A percentile compares a stretch with the other conserved stretches of the same genome.
Evolutionary conservation across 2,888 invertebrate species (phyloP).

Genomic region (Diarsia dahlii): DNA sequence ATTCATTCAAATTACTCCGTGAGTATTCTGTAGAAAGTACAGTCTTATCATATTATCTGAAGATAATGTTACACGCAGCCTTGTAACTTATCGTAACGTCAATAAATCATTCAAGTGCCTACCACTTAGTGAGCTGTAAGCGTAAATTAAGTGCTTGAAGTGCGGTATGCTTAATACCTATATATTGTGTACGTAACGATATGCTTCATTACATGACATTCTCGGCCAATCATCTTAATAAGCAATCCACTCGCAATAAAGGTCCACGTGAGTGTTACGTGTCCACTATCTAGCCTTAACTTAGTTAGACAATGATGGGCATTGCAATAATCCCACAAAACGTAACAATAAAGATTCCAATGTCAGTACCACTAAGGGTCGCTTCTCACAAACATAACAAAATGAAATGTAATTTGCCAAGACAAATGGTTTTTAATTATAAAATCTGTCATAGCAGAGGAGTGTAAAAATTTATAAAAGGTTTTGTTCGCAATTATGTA

Average conservation of each 20-base stretch:
- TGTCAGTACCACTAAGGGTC: slow-evolving; percentile 37
- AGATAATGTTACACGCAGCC: neutral
- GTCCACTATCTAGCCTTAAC: neutral
- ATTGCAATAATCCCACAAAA: slow-evolving; percentile 1
- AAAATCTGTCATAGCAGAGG: slow-evolving; percentile 64
- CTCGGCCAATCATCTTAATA: neutral
- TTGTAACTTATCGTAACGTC: neutral
- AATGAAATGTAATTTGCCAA: slow-evolving; percentile 61
- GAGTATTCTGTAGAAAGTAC: neutral
- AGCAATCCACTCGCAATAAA: neutral
- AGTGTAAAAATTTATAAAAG: slow-evolving; percentile 64
- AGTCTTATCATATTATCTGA: neutral
- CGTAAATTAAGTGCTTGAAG: neutral
- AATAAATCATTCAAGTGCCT: slow-evolving; percentile 1
- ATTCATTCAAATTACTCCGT: neutral
- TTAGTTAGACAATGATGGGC: slow-evolving; percentile 1
- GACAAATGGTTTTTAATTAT: slow-evolving; percentile 69
- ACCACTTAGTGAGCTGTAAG: neutral
- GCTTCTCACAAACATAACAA: slow-evolving; percentile 40
- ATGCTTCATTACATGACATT: neutral
- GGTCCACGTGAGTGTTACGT: neutral
- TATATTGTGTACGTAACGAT: neutral
- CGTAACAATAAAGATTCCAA: slow-evolving; percentile 28
- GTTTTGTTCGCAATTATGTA: slow-evolving; percentile 68
- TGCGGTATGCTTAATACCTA: too few relatives aligned